Base-by-base conservation (phyloP, 2,888 invertebrate genomes). In the Drosophila mimetica region DNA sequence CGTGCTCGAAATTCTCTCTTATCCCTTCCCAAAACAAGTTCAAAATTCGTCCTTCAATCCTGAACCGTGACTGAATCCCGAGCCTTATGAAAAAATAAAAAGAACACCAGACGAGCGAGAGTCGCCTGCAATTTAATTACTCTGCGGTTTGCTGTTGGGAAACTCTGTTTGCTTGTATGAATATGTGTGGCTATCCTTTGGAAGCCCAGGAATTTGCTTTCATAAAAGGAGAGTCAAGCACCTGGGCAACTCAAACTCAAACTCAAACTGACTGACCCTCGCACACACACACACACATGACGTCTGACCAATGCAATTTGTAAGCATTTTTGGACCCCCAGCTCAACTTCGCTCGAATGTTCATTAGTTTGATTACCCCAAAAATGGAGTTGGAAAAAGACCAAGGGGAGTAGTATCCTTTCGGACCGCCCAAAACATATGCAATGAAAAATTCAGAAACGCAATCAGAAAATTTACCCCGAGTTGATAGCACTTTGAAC, bases 81-180 rank as follows among this genome's bases (percentile, higher is more conserved):
- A 46, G 61, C 55, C 65, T 41, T 20, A 51, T 32, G 32, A 67
- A 42, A 34, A 39, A 18, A 37, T 22, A 16, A 44, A 41, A 16
- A 18, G 13, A n/a, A n/a, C 63, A 30, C n/a, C 52, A 64, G 77
- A 77, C 61, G 63, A 28, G 71, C 61, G 63, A 28, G 46, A 28
- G 41, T 39, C 47, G 52, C 53, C 54, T 76, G 74, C 76, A 88
- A 88, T 89, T 88, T 89, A 88, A 88, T 88, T 88, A 88, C 87
- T 59, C 63, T 78, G 55, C 59, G 70, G 65, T 52, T 30, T 67
- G 42, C 51, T 80, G 75, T 65, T 66, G 64, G 77, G 28, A 63
- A 63, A 63, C 63, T n/a, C 63, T 11, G 39, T 50, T 34, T 14
- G 37, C 37, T 34, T 58, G 18, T 37, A 32, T 63, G 16, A 11